Evolutionary conservation across 1,140 invertebrate species (phyloP).

Genomic region (Potamilus streckersoni): DNA sequence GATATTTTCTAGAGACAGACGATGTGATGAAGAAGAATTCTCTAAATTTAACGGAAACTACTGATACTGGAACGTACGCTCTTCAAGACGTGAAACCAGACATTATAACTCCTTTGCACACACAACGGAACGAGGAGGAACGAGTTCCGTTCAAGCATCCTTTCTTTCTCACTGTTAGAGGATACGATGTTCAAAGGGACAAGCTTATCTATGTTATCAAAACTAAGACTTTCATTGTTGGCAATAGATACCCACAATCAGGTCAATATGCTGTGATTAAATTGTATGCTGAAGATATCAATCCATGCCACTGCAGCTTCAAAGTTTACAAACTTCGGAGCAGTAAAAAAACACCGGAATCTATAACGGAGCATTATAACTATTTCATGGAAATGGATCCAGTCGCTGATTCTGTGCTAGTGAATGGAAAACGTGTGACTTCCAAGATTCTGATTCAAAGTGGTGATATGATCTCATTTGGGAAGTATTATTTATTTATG

Average conservation of each 20-base stretch:
- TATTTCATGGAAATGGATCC: constrained; percentile 51
- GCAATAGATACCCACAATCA: constrained; percentile 29
- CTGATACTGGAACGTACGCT: not conserved
- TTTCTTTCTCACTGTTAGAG: constrained; percentile 54
- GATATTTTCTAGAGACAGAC: constrained; percentile 18
- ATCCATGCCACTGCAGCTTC: constrained; percentile 43
- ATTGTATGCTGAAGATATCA: constrained; percentile 48
- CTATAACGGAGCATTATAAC: constrained; percentile 30
- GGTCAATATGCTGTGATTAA: constrained; percentile 25
- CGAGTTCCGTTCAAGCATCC: constrained; percentile 42
- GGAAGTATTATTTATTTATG: constrained; percentile 54
- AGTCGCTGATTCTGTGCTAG: constrained; percentile 30
- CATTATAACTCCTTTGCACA: not conserved
- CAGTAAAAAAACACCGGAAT: not conserved
- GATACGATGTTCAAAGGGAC: constrained; percentile 51
- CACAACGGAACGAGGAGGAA: not conserved
- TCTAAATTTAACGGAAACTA: constrained; percentile 22
- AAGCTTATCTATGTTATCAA: constrained; percentile 49
- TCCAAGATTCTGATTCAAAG: constrained; percentile 34
- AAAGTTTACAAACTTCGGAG: constrained; percentile 28
- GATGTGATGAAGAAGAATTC: constrained; percentile 20
- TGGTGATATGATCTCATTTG: constrained; percentile 55
- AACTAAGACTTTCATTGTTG: constrained; percentile 43
- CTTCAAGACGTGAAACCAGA: not conserved
- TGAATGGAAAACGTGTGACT: constrained; percentile 45